phyloP scores from a whole-genome alignment of 2,113 vertebrate species.

The Apodemus speciosus region DNA sequence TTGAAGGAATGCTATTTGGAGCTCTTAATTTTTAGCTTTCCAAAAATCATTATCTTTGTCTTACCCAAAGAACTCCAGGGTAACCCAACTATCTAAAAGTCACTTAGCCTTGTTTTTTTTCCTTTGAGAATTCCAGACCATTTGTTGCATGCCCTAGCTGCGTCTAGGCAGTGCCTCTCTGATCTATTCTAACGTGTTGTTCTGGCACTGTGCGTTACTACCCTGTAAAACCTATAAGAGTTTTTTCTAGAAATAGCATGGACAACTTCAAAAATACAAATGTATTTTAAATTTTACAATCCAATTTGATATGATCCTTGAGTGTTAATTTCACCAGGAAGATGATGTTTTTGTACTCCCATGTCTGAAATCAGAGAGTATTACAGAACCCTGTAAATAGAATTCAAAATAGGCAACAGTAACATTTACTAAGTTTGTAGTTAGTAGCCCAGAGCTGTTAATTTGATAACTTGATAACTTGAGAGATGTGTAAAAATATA shows the following conservation, averaged over 20 bases:
- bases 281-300: background rate
- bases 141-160: background rate
- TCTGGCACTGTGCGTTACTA: background rate
- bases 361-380: background rate
- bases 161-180: background rate
- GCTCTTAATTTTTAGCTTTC: constrained; percentile 38
- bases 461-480: background rate
- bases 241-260: constrained; percentile 11
- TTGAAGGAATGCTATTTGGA: constrained; percentile 45
- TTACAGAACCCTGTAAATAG: constrained; percentile 1
- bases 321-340: background rate
- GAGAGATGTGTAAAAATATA: background rate
- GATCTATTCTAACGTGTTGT: constrained; percentile 23
- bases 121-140: constrained; percentile 16
- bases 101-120: background rate
- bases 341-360: background rate
- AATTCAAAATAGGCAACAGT: background rate
- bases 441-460: constrained; percentile 31
- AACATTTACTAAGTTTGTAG: background rate
- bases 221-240: background rate
- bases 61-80: constrained; percentile 33
- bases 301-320: background rate
- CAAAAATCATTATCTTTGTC: constrained; percentile 52
- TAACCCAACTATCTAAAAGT: constrained; percentile 51
- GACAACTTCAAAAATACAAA: constrained; percentile 18